Evolutionary conservation across 2,888 invertebrate genomes (phyloP).

Genomic region (Apoderus coryli): DNA sequence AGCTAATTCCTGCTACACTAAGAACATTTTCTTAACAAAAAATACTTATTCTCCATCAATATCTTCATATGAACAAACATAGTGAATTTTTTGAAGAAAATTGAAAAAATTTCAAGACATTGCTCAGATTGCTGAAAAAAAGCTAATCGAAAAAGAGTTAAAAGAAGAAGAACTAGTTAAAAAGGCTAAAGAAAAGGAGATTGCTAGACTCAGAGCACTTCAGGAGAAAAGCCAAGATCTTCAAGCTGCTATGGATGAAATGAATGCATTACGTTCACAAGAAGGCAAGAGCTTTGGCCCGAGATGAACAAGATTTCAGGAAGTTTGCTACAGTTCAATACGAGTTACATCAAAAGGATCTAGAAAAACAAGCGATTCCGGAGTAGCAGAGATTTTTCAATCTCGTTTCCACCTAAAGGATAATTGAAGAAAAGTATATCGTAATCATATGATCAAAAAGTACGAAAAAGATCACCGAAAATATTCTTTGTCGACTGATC

Average conservation of each 20-base stretch:
- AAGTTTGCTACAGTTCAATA: conserved; percentile 37
- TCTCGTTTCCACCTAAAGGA: conserved; percentile 15
- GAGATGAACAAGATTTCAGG: conserved; percentile 36
- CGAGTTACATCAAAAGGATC: conserved; percentile 26
- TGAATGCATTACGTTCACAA: conserved; percentile 37
- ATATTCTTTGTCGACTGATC: too few relatives aligned
- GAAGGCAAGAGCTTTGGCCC: conserved; percentile 49
- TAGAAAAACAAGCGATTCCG: conserved; percentile 29
- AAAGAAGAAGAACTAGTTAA: conserved; percentile 40
- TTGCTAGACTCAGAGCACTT: conserved; percentile 35
- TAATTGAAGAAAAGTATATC: background rate
- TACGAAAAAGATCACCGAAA: background rate
- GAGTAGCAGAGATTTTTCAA: conserved; percentile 12
- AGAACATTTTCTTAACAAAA: too few relatives aligned
- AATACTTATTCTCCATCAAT: too few relatives aligned
- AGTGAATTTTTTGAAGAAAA: too few relatives aligned
- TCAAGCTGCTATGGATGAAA: conserved; percentile 34
- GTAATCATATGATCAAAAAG: background rate
- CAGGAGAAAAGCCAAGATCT: conserved; percentile 40
- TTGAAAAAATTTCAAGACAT: too few relatives aligned
- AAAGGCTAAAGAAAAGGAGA: conserved; percentile 48
- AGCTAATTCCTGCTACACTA: too few relatives aligned
- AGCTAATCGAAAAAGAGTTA: conserved; percentile 40
- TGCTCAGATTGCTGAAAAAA: conserved; percentile 59
- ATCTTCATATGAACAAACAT: too few relatives aligned